These are phyloP conservation scores for Cricetomys ansorgei DNA, from an alignment of 2,113 vertebrate genomes.

Conservation along the genomic window DNA sequence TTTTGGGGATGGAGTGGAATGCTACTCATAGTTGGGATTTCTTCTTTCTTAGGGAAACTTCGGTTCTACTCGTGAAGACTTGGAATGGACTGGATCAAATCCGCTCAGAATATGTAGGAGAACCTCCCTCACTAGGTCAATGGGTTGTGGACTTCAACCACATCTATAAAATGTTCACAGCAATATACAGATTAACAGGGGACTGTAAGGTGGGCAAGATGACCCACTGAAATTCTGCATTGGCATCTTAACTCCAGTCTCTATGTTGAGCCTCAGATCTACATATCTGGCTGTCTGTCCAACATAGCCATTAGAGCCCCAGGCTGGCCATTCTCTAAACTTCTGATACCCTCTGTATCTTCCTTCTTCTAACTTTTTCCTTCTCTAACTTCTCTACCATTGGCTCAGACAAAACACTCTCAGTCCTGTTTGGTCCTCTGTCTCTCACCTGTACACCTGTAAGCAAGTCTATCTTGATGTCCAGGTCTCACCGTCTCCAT, in stretches of 20 bases:
- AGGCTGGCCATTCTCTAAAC: background rate
- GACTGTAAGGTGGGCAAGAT: background rate
- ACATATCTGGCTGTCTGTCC: background rate
- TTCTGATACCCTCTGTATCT: background rate
- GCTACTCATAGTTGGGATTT: background rate
- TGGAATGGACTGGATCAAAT: background rate
- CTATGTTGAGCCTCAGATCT: background rate
- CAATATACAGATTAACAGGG: background rate
- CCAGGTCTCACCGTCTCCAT: background rate
- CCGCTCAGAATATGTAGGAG: background rate
- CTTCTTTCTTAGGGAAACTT: background rate
- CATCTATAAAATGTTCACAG: background rate
- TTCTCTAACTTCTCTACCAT: background rate
- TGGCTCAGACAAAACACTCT: background rate
- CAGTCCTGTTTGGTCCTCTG: background rate
- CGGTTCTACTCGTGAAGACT: background rate
- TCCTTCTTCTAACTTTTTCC: too few relatives aligned
- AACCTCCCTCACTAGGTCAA: background rate
- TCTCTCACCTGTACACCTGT: background rate
- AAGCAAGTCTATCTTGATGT: background rate
- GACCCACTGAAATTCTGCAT: background rate
- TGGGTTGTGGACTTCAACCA: background rate
- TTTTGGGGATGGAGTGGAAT: background rate
- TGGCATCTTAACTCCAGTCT: background rate
- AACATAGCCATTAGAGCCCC: background rate